These are phyloP conservation scores for Trichonephila clavipes DNA, from an alignment of 1,140 invertebrate species.

Conservation along the genomic window DNA sequence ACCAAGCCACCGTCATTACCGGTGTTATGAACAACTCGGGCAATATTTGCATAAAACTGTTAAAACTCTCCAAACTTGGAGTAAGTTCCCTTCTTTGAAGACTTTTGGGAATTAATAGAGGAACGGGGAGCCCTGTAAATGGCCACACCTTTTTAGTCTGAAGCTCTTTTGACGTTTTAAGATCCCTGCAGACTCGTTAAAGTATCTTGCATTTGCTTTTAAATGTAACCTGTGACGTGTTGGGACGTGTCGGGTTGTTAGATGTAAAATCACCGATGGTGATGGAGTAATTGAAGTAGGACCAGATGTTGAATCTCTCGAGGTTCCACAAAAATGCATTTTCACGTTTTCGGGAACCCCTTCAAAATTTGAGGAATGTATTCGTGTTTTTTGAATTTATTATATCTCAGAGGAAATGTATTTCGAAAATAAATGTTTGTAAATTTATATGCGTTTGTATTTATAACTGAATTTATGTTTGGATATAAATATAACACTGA, in stretches of 20 bases:
- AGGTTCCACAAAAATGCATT: background rate
- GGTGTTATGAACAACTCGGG: background rate
- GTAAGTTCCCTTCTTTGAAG: constrained; percentile 21
- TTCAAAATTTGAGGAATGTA: background rate
- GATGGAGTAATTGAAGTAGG: background rate
- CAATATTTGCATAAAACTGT: constrained; percentile 59
- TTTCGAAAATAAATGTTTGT: background rate
- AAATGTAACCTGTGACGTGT: constrained; percentile 7
- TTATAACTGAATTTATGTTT: background rate
- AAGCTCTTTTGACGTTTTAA: constrained; percentile 21
- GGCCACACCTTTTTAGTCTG: constrained; percentile 36
- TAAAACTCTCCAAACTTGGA: constrained; percentile 24
- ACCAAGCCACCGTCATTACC: constrained; percentile 22
- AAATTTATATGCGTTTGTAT: background rate
- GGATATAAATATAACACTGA: background rate
- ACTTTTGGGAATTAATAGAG: constrained; percentile 41
- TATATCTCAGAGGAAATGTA: background rate
- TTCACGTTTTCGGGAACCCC: background rate
- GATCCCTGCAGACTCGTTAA: constrained; percentile 20
- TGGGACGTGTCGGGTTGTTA: background rate
- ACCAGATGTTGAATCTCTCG: constrained; percentile 11
- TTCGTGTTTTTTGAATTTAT: background rate
- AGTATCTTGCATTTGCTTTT: constrained; percentile 31
- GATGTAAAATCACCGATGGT: background rate
- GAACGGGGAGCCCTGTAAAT: constrained; percentile 19